A percentile compares a stretch with the other conserved stretches of the same genome.
Evolutionary conservation across 2,797 vertebrate species (phyloP).

Genomic region (Falco concolor): DNA sequence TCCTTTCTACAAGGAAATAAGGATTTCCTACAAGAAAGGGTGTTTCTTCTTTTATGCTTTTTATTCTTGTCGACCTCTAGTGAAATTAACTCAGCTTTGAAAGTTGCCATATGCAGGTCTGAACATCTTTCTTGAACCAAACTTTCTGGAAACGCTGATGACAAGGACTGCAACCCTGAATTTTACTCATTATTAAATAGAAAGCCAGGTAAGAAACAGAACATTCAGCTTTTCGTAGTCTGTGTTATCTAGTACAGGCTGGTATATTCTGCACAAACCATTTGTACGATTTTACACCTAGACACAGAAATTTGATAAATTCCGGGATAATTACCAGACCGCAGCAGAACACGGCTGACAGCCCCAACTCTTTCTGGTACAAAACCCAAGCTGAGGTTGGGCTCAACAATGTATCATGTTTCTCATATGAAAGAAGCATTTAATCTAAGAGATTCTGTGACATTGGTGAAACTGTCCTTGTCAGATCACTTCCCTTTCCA

Average conservation of each 20-base stretch:
- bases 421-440: not conserved
- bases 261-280: not conserved
- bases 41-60: not conserved
- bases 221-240: rapidly evolving
- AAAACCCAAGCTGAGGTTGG: not conserved
- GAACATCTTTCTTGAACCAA: not conserved
- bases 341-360: rapidly evolving
- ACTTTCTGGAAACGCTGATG: not conserved
- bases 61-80: not conserved
- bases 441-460: not conserved
- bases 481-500: not conserved
- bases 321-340: not conserved
- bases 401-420: rapidly evolving
- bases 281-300: not conserved
- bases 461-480: not conserved
- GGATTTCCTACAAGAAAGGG: not conserved
- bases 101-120: not conserved
- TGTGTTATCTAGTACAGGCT: not conserved
- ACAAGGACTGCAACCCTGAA: not conserved
- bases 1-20: not conserved
- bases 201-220: not conserved
- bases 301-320: not conserved
- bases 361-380: not conserved
- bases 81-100: not conserved
- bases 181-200: not conserved